Evolutionary conservation across 2,113 vertebrate genomes (phyloP).

Genomic region (Alligator mississippiensis): DNA sequence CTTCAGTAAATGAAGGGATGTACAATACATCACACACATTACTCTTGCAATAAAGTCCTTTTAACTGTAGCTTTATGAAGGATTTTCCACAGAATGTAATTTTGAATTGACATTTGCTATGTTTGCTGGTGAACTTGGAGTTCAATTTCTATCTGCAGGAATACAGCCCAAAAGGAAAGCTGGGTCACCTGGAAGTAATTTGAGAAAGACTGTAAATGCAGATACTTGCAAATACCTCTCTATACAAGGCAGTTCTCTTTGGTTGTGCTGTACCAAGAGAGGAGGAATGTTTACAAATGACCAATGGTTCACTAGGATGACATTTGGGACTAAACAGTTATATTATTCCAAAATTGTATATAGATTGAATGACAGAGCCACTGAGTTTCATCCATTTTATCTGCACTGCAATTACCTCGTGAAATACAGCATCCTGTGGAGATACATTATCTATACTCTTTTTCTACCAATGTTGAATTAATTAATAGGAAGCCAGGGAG

Average conservation of each 20-base stretch:
- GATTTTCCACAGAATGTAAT: constrained; percentile 32
- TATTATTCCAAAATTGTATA: not conserved
- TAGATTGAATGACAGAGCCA: not conserved
- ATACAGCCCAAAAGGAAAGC: not conserved
- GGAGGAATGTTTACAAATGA: not conserved
- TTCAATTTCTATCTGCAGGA: constrained; percentile 28
- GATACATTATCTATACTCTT: not conserved
- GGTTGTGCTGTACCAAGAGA: not conserved
- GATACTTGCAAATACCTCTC: not conserved
- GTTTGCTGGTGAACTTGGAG: not conserved
- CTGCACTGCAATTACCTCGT: not conserved
- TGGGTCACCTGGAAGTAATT: accelerated
- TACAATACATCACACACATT: constrained; percentile 23
- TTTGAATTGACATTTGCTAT: constrained; percentile 57
- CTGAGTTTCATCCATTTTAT: accelerated
- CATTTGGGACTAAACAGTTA: not conserved
- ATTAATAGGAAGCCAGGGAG: not conserved
- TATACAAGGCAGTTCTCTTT: not conserved
- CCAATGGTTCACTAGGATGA: not conserved
- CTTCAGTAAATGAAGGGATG: constrained; percentile 21
- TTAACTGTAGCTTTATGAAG: constrained; percentile 27
- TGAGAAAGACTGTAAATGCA: not conserved
- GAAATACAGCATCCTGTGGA: not conserved
- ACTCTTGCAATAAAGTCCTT: constrained; percentile 24
- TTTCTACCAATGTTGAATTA: not conserved